A percentile compares a stretch with the other conserved stretches of the same genome.
phyloP scores from a whole-genome alignment of 1,140 invertebrate genomes.

The Procambarus virginalis region DNA sequence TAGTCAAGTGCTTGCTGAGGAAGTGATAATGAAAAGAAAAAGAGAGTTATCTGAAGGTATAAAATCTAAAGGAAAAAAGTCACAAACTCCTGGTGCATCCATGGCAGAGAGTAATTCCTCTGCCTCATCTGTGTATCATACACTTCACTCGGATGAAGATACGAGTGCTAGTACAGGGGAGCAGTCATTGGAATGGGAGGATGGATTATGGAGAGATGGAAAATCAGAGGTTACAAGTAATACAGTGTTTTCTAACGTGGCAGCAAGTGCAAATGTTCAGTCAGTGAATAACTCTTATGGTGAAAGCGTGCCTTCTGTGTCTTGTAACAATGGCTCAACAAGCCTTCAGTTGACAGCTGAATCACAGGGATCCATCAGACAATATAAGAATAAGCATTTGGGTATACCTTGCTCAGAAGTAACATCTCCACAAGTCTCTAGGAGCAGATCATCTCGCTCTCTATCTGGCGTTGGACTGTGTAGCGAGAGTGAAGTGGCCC shows the following conservation, averaged over 20 bases:
- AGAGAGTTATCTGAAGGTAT: neutral
- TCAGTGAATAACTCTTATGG: neutral
- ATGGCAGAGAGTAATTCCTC: conserved; percentile 28
- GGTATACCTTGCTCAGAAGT: neutral
- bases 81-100: neutral
- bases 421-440: neutral
- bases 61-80: neutral
- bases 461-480: conserved; percentile 4
- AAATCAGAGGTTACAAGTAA: neutral
- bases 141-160: conserved; percentile 29
- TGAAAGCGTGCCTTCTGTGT: neutral
- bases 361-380: neutral
- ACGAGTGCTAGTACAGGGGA: neutral
- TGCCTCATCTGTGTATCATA: conserved; percentile 32
- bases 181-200: conserved; percentile 20
- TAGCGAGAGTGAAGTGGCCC: conserved; percentile 48
- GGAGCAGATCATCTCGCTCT: neutral
- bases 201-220: neutral
- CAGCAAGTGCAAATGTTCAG: neutral
- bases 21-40: conserved; percentile 3
- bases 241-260: neutral
- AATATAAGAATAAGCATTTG: neutral
- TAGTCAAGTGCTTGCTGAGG: neutral
- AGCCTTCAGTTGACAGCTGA: neutral
- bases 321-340: neutral